A percentile compares a stretch with the other conserved stretches of the same genome.
Conservation (phyloP, 2,113 vertebrate species). For the Mormyrus lacerda region DNA sequence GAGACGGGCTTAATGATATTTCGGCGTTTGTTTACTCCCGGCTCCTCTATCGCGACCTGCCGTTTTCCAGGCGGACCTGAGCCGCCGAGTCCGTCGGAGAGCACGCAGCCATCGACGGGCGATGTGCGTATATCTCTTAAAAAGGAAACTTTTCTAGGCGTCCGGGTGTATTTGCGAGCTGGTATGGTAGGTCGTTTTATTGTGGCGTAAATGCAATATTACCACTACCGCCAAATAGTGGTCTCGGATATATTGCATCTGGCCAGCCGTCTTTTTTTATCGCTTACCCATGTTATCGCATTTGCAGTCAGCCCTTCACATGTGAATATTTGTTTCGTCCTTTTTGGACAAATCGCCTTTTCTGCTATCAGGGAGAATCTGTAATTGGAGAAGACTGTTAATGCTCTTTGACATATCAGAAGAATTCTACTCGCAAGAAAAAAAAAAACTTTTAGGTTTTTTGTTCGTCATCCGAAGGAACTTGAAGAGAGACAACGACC, state of each 20-base stretch:
- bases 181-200: background rate
- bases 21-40: slow-evolving; percentile 11
- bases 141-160: slow-evolving; percentile 10
- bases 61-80: background rate
- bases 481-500: slow-evolving; percentile 62
- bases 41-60: background rate
- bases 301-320: background rate
- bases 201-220: slow-evolving; percentile 7
- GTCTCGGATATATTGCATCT: background rate
- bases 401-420: slow-evolving; percentile 51
- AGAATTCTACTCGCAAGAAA: slow-evolving; percentile 31
- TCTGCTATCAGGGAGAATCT: slow-evolving; percentile 5
- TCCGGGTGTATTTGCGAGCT: background rate
- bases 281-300: slow-evolving; percentile 12
- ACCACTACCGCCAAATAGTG: background rate
- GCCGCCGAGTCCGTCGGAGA: background rate
- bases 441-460: slow-evolving; percentile 60
- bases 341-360: slow-evolving; percentile 5
- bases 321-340: slow-evolving; percentile 13
- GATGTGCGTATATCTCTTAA: slow-evolving; percentile 2
- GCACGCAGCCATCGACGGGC: background rate
- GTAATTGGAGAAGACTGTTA: slow-evolving; percentile 36
- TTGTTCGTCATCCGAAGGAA: slow-evolving; percentile 53
- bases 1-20: background rate
- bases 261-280: background rate